These are phyloP conservation scores for Oscheius onirici DNA, from an alignment of 2,888 invertebrate species.

Conservation along the genomic window DNA sequence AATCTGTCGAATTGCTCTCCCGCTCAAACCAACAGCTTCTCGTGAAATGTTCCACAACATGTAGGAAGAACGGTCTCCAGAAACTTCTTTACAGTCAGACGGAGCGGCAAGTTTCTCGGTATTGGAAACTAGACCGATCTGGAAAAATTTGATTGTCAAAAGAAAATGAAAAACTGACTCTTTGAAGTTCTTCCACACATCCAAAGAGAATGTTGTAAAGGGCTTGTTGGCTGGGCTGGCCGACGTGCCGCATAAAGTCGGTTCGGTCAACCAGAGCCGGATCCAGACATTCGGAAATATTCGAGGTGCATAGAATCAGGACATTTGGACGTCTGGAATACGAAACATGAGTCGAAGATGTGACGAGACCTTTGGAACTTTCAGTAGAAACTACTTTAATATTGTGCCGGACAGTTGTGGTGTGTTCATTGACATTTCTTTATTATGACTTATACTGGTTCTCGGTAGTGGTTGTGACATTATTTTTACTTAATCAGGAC, in stretches of 20 bases:
- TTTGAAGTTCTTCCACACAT: slow-evolving; percentile 84
- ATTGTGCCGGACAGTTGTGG: too few relatives aligned
- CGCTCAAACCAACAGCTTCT: slow-evolving; percentile 26
- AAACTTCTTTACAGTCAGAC: background rate
- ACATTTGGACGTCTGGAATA: slow-evolving; percentile 83
- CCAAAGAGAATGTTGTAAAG: slow-evolving; percentile 85
- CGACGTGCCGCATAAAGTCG: slow-evolving; percentile 89
- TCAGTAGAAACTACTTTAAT: too few relatives aligned
- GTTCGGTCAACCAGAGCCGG: slow-evolving; percentile 94
- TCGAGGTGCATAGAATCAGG: slow-evolving; percentile 91
- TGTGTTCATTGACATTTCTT: too few relatives aligned
- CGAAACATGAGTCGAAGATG: too few relatives aligned
- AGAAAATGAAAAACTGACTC: slow-evolving; percentile 74
- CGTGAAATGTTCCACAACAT: background rate
- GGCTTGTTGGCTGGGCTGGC: slow-evolving; percentile 82
- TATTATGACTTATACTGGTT: too few relatives aligned
- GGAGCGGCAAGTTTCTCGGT: background rate
- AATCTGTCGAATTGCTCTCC: slow-evolving; percentile 28
- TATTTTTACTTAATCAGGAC: too few relatives aligned
- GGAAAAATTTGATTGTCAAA: background rate
- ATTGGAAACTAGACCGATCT: slow-evolving; percentile 13
- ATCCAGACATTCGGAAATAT: slow-evolving; percentile 91
- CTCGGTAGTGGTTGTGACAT: too few relatives aligned
- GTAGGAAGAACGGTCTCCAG: background rate
- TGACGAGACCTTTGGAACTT: too few relatives aligned